A percentile compares a stretch with the other conserved stretches of the same genome.
Conservation (phyloP, 2,888 invertebrate species). For the Apodemia zela region DNA sequence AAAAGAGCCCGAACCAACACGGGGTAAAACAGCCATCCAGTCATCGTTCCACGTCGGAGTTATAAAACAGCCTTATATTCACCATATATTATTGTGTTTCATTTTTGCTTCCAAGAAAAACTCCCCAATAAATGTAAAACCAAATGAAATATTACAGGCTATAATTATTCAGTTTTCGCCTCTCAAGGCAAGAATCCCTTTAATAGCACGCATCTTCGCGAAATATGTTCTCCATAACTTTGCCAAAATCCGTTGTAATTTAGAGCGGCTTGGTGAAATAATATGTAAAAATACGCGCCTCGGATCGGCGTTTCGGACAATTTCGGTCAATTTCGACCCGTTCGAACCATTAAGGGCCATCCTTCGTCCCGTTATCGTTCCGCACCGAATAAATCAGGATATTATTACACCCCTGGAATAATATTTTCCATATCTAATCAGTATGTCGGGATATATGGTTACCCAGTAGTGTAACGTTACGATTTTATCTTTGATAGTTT, state of each 20-base stretch:
- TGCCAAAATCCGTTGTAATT: conserved; percentile 61
- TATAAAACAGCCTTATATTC: not conserved
- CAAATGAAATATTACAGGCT: conserved; percentile 11
- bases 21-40: no score
- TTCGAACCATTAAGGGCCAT: conserved; percentile 61
- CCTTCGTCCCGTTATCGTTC: conserved; percentile 64
- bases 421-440: conserved; percentile 75
- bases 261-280: conserved; percentile 64
- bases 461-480: conserved; percentile 52
- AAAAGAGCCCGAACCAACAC: no score
- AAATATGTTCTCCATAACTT: conserved; percentile 58
- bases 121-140: conserved; percentile 11
- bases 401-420: conserved; percentile 66
- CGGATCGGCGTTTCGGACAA: conserved; percentile 52
- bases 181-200: conserved; percentile 57
- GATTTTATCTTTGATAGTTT: conserved; percentile 31
- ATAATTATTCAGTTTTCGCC: conserved; percentile 59
- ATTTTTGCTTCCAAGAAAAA: conserved; percentile 10
- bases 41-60: not conserved
- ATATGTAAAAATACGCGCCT: conserved; percentile 68
- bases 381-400: conserved; percentile 67
- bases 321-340: conserved; percentile 57
- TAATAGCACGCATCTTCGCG: conserved; percentile 57
- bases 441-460: conserved; percentile 61
- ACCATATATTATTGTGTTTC: not conserved